These are phyloP conservation scores for Magallana ariakensis DNA, from an alignment of 1,140 invertebrate genomes.

Conservation along the genomic window DNA sequence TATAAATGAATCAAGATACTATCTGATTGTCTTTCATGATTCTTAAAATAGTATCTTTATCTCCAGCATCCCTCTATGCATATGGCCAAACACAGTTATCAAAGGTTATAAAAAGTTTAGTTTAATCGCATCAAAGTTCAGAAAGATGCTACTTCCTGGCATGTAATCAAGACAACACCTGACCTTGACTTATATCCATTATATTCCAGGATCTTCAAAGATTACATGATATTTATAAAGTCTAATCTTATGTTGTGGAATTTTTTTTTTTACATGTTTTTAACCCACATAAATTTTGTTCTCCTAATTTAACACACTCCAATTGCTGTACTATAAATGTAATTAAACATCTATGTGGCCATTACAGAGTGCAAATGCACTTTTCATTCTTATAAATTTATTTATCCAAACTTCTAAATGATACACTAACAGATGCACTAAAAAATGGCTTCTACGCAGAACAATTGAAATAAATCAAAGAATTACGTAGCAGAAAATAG, in stretches of 20 bases:
- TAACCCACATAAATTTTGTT: too few species aligned
- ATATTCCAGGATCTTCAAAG: too few species aligned
- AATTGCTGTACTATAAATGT: too few species aligned
- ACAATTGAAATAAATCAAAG: conserved; percentile 3
- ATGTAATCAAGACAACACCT: conserved; percentile 5
- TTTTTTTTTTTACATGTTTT: too few species aligned
- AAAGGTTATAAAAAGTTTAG: conserved; percentile 20
- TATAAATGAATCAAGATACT: neutral
- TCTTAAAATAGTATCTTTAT: neutral
- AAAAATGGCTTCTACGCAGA: neutral
- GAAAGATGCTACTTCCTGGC: neutral
- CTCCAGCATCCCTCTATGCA: neutral
- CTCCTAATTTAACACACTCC: too few species aligned
- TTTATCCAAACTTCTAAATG: too few species aligned
- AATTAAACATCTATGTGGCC: too few species aligned
- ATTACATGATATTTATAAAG: too few species aligned
- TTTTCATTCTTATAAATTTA: too few species aligned
- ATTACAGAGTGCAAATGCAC: too few species aligned
- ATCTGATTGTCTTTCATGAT: neutral
- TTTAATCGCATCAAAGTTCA: neutral
- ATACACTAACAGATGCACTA: neutral
- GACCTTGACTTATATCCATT: neutral
- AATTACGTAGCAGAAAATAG: neutral
- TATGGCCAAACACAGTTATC: neutral
- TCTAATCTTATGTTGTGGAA: too few species aligned